Base-by-base conservation (phyloP, 1,140 invertebrate species). In the Drosophila jambulina region DNA sequence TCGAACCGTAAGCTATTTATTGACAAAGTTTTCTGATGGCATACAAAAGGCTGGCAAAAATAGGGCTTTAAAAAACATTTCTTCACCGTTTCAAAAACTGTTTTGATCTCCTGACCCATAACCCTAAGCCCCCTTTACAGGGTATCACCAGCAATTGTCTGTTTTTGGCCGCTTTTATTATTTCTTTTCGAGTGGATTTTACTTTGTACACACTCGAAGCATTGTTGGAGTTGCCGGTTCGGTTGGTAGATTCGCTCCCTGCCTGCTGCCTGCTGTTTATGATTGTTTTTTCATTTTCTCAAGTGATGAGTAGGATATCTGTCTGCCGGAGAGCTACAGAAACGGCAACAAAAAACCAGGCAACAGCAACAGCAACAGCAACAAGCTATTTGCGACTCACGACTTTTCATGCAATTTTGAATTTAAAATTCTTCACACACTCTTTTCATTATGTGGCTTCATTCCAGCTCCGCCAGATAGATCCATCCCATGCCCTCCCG, bases 341-440 rank as follows among this genome's bases (percentile, higher is more conserved):
- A 57, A 65, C 56, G 56, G 25, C 68, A 27, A 65, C 58, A 36
- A 59, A 46, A 17, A 51, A 19, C 17, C 12, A 43, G 67, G 32
- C 70, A 69, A 40, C 27, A 62, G 15, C 46, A 60, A 64, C 42
- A 62, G 51, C 72, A 62, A 65, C 36, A 63, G 81, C 78, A 90
- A 91, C 85, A 88, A 88, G 84, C 84, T 79, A 90, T 91, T 90
- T 90, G 85, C 85, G 85, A 91, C 85, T 90, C 85, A 90, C 85
- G 85, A 90, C 85, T 90, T 90, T 90, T 90, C 85, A 90, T 90
- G 85, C 85, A 90, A 90, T 90, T 90, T 90, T 90, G 85, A 90
- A 90, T 90, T 90, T 90, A 90, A 90, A 90, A 90, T 90, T 90
- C 85, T 90, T 90, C 85, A 90, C 85, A 90, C 85, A 90, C 85